Evolutionary conservation across 2,888 invertebrate species (phyloP).

Genomic region (Pharmacophagus antenor): DNA sequence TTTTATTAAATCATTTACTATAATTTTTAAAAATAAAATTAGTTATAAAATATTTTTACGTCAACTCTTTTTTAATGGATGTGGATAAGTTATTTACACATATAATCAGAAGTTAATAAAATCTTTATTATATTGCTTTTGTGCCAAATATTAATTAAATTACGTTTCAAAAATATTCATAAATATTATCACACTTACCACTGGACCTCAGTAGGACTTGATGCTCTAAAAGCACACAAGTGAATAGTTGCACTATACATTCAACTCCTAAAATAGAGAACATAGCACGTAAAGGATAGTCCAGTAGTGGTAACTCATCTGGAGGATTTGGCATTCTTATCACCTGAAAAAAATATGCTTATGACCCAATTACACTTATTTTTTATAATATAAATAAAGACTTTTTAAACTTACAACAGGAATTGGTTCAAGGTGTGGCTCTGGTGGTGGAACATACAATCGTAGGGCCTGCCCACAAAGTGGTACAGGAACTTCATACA

Average conservation of each 20-base stretch:
- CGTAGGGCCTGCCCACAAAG: conserved; percentile 92
- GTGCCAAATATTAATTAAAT: background rate
- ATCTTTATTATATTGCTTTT: background rate
- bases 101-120: too few relatives aligned
- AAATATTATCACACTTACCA: conserved; percentile 76
- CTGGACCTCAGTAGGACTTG: conserved; percentile 96
- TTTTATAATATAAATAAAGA: background rate
- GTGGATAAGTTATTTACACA: background rate
- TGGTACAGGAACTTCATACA: conserved; percentile 96
- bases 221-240: conserved; percentile 97
- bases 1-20: too few relatives aligned
- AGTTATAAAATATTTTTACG: too few relatives aligned
- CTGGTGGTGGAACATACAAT: conserved; percentile 86
- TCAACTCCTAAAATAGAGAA: conserved; percentile 95
- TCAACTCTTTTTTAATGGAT: too few relatives aligned
- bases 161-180: background rate
- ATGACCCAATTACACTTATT: too few relatives aligned
- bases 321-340: conserved; percentile 88
- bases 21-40: too few relatives aligned
- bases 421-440: conserved; percentile 84
- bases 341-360: conserved; percentile 62
- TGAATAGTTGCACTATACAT: conserved; percentile 94
- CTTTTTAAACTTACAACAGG: conserved; percentile 76
- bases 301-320: conserved; percentile 95
- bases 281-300: conserved; percentile 93